Evolutionary conservation across 2,113 vertebrate species (phyloP), one percentile per base, ranked within the genome.

Genomic region (Nothobranchius furzeri): DNA sequence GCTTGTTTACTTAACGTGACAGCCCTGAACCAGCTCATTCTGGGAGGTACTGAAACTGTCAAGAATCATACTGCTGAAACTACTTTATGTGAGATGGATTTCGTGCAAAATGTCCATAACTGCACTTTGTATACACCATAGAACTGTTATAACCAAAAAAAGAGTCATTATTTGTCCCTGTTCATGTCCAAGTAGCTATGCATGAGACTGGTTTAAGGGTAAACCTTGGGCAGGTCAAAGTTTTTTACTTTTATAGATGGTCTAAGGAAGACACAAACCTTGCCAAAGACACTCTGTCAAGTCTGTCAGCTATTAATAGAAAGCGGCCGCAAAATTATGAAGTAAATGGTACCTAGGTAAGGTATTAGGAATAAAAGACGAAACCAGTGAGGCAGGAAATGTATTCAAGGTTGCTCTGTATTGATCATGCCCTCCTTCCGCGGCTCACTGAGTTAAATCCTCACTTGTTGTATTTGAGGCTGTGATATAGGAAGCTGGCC

Each of bases 401-500:
- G 30, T 85, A 91, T 78, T 81, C 90, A 71, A 85, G 76, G 69
- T 87, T 85, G 84, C 68, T 74, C 84, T 56, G 60, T 92, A 89
- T 93, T 91, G 92, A 92, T 95, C 84, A 70, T 73, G 65, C 88
- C 86, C 87, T 92, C 83, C 72, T 89, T 73, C 63, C 90, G 86
- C 60, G 72, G 67, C 91, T 91, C 88, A 82, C 93, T 91, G 89
- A 79, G 69, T 84, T 70, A 71, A n/a, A 57, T 82, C 58, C 81
- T 84, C 35, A 3, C 70, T 83, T 64, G 74, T 87, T 85, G 88
- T 89, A 89, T 72, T 77, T 77, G 74, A 82, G 76, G 83, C 75
- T 76, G 78, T 78, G 82, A 78, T 78, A 73, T 85, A 81, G 75
- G 48, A 77, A 70, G 76, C 87, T 51, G 53, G 24, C 89, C 83